phyloP scores from a whole-genome alignment of 2,797 vertebrate species.

The Babyrousa celebensis region DNA sequence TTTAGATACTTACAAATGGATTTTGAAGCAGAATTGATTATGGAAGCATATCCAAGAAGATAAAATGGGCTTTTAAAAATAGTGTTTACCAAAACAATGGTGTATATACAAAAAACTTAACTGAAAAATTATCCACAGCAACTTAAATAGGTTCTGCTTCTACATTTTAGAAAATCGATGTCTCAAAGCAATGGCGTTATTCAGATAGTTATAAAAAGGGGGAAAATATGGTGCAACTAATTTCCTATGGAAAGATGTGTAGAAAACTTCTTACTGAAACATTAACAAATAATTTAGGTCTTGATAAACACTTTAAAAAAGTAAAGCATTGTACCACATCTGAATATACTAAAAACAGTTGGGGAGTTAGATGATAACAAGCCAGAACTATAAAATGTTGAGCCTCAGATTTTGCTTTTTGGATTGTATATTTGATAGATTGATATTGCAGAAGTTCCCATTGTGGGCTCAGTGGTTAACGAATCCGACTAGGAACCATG shows the following conservation, averaged over 20 bases:
- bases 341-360: background rate
- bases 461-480: too few relatives aligned
- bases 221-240: background rate
- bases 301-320: constrained; percentile 38
- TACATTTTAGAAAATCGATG: background rate
- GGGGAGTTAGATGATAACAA: background rate
- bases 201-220: background rate
- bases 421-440: background rate
- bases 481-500: too few relatives aligned
- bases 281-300: background rate
- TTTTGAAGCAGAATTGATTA: constrained; percentile 18
- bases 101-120: background rate
- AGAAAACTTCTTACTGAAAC: background rate
- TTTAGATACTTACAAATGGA: constrained; percentile 6
- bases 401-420: background rate
- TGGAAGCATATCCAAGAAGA: background rate
- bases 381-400: background rate
- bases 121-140: background rate
- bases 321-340: background rate
- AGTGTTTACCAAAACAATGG: background rate
- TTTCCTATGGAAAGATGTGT: background rate
- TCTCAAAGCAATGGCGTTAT: background rate
- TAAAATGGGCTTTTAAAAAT: background rate
- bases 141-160: background rate
- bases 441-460: background rate